Conservation (phyloP, 2,113 vertebrate species). For the Paramormyrops kingsleyae region DNA sequence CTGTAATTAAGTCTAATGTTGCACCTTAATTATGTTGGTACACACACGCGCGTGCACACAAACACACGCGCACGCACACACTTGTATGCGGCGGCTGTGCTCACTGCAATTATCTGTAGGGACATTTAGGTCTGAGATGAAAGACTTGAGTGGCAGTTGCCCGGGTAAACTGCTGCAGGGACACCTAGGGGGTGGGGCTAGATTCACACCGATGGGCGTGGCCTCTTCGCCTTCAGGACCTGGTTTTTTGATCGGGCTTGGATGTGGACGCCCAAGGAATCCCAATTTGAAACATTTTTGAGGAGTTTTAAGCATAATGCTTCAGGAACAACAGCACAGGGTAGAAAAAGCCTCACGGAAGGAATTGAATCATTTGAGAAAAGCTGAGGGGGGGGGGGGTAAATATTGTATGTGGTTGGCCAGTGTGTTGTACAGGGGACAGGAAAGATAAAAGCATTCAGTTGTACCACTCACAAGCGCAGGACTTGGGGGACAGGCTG, state of each 20-base stretch:
- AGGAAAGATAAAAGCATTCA: background rate
- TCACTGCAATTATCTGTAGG: background rate
- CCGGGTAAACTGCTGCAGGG: background rate
- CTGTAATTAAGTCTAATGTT: constrained; percentile 21
- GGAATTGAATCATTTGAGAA: background rate
- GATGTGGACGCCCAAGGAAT: background rate
- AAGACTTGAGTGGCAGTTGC: background rate
- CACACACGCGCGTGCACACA: background rate
- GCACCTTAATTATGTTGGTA: constrained; percentile 22
- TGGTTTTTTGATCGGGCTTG: background rate
- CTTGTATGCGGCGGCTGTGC: background rate
- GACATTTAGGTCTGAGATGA: background rate
- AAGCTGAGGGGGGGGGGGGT: background rate
- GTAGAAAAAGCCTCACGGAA: background rate
- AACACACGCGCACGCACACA: background rate
- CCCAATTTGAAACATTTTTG: background rate
- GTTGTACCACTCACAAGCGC: background rate
- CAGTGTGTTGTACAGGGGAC: background rate
- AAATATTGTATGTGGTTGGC: background rate
- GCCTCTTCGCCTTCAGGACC: background rate
- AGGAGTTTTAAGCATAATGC: background rate
- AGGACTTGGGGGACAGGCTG: background rate
- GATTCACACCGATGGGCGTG: background rate
- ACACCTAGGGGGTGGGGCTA: background rate
- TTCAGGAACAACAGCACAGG: background rate